phyloP scores from a whole-genome alignment of 2,113 vertebrate genomes.

The Ifrita kowaldi region DNA sequence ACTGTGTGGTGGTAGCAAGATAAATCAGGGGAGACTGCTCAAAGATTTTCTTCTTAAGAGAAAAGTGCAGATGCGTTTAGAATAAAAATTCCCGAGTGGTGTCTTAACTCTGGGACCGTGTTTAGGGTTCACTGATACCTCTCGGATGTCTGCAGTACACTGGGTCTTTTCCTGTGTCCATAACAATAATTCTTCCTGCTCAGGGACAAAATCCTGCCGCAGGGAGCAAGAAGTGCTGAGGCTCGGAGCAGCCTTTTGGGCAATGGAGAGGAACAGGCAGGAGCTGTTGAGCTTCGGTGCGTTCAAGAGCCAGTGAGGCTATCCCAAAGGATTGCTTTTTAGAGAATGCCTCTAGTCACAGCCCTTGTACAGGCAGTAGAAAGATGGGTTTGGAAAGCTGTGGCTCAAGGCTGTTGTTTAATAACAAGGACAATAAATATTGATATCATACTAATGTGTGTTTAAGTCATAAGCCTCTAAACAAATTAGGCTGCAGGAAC shows the following conservation, averaged over 20 bases:
- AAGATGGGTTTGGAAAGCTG: not conserved
- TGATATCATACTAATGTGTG: constrained; percentile 9
- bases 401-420: constrained; percentile 42
- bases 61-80: not conserved
- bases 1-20: not conserved
- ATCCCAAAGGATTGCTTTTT: not conserved
- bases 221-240: not conserved
- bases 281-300: not conserved
- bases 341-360: not conserved
- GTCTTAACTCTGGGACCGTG: not conserved
- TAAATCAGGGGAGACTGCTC: not conserved
- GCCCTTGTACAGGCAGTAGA: not conserved
- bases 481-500: constrained; percentile 23
- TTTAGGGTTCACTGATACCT: not conserved
- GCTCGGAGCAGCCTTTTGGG: not conserved
- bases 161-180: not conserved
- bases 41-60: not conserved
- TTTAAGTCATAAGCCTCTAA: constrained; percentile 25
- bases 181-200: not conserved
- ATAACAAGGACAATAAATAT: constrained; percentile 44
- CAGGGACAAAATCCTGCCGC: not conserved
- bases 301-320: not conserved
- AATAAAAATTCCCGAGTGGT: not conserved
- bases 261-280: not conserved
- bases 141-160: rapidly evolving